Evolutionary conservation across 2,113 vertebrate species (phyloP).

Genomic region (Petrocephalus microphthalmus): DNA sequence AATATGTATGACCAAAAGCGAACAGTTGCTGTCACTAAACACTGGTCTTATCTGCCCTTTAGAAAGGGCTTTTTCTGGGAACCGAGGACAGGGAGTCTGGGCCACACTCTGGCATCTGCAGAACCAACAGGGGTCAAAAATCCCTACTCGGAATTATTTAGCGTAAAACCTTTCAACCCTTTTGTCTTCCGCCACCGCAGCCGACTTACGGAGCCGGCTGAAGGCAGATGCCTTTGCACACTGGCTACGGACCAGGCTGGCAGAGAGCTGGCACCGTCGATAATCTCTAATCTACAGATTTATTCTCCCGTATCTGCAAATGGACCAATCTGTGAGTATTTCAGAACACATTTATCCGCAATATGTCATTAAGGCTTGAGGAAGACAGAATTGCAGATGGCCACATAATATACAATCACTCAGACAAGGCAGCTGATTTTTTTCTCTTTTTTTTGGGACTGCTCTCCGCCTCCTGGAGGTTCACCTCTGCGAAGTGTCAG

Average conservation of each 20-base stretch:
- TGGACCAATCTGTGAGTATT: conserved; percentile 63
- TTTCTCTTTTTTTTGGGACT: conserved; percentile 5
- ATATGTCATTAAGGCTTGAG: conserved; percentile 59
- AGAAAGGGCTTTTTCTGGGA: conserved; percentile 5
- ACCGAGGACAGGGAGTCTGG: conserved; percentile 1
- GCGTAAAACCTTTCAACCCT: conserved; percentile 29
- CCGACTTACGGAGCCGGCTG: conserved; percentile 55
- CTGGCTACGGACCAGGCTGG: conserved; percentile 58
- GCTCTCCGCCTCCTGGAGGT: conserved; percentile 17
- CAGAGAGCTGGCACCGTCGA: conserved; percentile 60
- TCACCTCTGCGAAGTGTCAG: conserved; percentile 4
- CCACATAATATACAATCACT: conserved; percentile 64
- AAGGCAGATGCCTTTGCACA: conserved; percentile 61
- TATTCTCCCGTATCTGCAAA: conserved; percentile 60
- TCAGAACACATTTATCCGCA: conserved; percentile 60
- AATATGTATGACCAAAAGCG: not conserved
- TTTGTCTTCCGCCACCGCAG: conserved; percentile 41
- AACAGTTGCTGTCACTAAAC: conserved; percentile 9
- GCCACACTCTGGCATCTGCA: conserved; percentile 19
- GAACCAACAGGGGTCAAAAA: conserved; percentile 29
- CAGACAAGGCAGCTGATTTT: conserved; percentile 65
- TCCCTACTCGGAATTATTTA: conserved; percentile 28
- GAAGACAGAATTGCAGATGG: conserved; percentile 54
- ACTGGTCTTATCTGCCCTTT: conserved; percentile 11
- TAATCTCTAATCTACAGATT: conserved; percentile 76